These are phyloP conservation scores for Ostrea denselamellosa DNA, from an alignment of 1,140 invertebrate genomes.

Conservation along the genomic window DNA sequence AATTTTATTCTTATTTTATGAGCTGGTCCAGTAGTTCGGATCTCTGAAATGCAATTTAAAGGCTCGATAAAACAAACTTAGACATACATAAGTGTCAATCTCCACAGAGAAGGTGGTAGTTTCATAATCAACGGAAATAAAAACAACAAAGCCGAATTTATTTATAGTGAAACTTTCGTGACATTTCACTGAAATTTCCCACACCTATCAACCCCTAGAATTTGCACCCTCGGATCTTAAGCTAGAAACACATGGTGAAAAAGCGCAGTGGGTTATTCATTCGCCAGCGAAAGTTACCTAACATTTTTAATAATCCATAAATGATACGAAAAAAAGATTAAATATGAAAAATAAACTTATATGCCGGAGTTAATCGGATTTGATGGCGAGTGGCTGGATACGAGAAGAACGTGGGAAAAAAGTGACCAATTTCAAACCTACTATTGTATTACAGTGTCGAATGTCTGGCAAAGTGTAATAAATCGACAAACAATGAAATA, in stretches of 20 bases:
- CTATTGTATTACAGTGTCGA: not conserved
- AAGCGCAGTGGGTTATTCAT: not conserved
- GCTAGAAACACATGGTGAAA: not conserved
- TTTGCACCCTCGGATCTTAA: slow-evolving; percentile 12
- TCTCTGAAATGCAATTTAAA: slow-evolving; percentile 26
- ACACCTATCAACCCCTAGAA: not conserved
- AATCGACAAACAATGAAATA: slow-evolving; percentile 18
- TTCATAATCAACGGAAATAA: slow-evolving; percentile 35
- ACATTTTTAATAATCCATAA: slow-evolving; percentile 34
- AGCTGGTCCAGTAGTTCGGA: not conserved
- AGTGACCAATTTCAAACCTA: not conserved
- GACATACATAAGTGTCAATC: not conserved
- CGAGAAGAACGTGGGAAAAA: slow-evolving; percentile 13
- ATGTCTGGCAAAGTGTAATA: slow-evolving; percentile 11
- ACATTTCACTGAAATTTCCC: slow-evolving; percentile 18
- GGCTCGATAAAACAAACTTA: not conserved
- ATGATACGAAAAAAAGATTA: slow-evolving; percentile 32
- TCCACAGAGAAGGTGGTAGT: not conserved
- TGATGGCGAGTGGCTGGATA: not conserved
- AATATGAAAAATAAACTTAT: slow-evolving; percentile 16
- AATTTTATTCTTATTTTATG: slow-evolving; percentile 16
- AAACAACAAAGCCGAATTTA: not conserved
- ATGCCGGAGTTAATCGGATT: not conserved
- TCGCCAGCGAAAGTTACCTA: not conserved
- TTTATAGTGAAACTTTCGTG: slow-evolving; percentile 16